These are phyloP conservation scores for Myzus persicae DNA, from an alignment of 1,140 invertebrate genomes.

Conservation along the genomic window DNA sequence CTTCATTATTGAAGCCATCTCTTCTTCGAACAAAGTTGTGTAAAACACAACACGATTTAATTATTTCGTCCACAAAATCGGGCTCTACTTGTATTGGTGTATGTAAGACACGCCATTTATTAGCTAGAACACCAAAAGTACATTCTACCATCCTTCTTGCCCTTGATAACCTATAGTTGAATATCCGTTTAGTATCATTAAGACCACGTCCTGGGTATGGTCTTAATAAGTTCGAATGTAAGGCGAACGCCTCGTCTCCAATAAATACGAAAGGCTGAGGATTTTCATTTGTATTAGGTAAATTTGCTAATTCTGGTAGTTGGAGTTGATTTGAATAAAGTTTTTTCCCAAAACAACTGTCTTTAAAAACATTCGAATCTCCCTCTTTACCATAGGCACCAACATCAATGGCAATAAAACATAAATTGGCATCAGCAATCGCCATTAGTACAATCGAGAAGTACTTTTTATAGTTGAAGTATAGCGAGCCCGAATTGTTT, in stretches of 20 bases:
- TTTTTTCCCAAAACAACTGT: neutral
- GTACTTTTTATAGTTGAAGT: no score
- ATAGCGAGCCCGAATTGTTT: no score
- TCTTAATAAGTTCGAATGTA: neutral
- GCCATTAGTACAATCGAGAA: no score
- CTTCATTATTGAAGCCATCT: neutral
- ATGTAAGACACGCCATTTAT: neutral
- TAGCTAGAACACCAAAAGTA: neutral
- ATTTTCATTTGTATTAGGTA: neutral
- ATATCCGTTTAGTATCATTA: neutral
- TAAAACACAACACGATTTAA: neutral
- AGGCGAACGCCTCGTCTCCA: neutral
- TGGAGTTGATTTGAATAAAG: neutral
- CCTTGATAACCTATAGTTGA: neutral
- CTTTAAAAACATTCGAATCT: no score
- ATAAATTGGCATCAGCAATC: no score
- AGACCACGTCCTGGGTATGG: neutral
- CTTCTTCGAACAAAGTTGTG: neutral
- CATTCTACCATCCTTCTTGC: neutral
- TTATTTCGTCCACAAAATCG: neutral
- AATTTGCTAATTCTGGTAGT: neutral
- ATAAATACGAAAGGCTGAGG: neutral
- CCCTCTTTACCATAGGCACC: no score
- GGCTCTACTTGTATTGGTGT: neutral
- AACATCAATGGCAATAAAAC: no score